Conservation (phyloP, 2,797 vertebrate genomes). For the Acipenser transmontanus region DNA sequence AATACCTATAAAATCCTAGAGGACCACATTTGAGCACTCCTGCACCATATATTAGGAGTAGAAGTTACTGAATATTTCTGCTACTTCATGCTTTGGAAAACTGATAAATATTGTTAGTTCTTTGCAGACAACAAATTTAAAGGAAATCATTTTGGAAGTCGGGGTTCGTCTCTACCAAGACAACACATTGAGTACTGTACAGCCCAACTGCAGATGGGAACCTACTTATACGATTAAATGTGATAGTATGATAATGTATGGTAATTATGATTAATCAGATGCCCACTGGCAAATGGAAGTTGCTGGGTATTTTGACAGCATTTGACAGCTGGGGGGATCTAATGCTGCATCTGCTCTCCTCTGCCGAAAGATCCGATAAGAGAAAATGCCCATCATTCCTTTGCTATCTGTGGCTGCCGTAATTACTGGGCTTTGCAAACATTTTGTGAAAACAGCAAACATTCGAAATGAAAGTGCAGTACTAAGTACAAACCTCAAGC, state of each 20-base stretch:
- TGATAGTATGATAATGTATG: conserved; percentile 97
- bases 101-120: not conserved
- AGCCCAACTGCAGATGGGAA: conserved; percentile 62
- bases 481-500: conserved; percentile 36
- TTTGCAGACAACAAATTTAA: not conserved
- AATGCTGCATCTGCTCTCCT: conserved; percentile 49
- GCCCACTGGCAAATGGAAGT: conserved; percentile 76
- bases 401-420: conserved; percentile 43
- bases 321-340: conserved; percentile 70
- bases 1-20: too few relatives aligned
- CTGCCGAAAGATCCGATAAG: conserved; percentile 48
- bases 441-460: conserved; percentile 42
- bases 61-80: too few relatives aligned
- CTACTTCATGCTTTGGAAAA: not conserved
- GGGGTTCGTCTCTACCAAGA: conserved; percentile 48
- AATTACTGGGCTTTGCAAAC: conserved; percentile 50
- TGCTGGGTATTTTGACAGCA: conserved; percentile 69
- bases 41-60: too few relatives aligned
- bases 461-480: conserved; percentile 39
- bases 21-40: too few relatives aligned
- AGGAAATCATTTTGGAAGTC: conserved; percentile 13
- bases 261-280: conserved; percentile 90
- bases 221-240: conserved; percentile 84
- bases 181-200: conserved; percentile 40
- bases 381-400: conserved; percentile 47